A percentile compares a stretch with the other conserved stretches of the same genome.
These are phyloP conservation scores for Apamea monoglypha DNA, from an alignment of 2,888 invertebrate species.

Conservation along the genomic window DNA sequence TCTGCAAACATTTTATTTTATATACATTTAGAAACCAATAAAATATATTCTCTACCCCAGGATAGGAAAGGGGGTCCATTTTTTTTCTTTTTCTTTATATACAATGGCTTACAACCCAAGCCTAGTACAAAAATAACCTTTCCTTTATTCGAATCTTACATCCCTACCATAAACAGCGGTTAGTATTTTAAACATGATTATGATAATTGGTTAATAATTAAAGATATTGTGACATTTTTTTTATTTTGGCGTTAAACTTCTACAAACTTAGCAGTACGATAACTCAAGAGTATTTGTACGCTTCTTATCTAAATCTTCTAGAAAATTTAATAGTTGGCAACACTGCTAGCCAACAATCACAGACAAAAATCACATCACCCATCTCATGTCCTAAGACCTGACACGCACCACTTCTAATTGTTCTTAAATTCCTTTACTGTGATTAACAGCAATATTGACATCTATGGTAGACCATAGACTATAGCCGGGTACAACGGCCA, in stretches of 20 bases:
- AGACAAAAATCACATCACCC: neutral
- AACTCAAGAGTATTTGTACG: neutral
- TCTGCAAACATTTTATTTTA: neutral
- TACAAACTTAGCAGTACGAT: neutral
- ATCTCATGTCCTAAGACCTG: neutral
- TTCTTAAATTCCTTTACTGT: neutral
- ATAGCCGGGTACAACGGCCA: too few species aligned
- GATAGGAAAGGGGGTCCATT: neutral
- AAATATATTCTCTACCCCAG: neutral
- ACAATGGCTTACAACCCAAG: slow-evolving; percentile 1
- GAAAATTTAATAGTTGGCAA: neutral
- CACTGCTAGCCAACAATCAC: neutral
- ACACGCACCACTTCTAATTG: neutral
- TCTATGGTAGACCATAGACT: too few species aligned
- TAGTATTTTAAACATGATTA: neutral
- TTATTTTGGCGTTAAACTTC: neutral
- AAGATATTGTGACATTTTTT: neutral
- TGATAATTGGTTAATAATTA: slow-evolving; percentile 1
- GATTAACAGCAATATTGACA: neutral
- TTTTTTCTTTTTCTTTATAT: neutral
- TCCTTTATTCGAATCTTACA: slow-evolving; percentile 11
- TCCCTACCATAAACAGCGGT: neutral
- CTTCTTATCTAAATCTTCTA: neutral
- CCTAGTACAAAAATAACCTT: slow-evolving; percentile 35
- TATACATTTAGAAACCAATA: slow-evolving; percentile 1